These are phyloP conservation scores for Cordilura impudica DNA, from an alignment of 2,888 invertebrate species.

Conservation along the genomic window DNA sequence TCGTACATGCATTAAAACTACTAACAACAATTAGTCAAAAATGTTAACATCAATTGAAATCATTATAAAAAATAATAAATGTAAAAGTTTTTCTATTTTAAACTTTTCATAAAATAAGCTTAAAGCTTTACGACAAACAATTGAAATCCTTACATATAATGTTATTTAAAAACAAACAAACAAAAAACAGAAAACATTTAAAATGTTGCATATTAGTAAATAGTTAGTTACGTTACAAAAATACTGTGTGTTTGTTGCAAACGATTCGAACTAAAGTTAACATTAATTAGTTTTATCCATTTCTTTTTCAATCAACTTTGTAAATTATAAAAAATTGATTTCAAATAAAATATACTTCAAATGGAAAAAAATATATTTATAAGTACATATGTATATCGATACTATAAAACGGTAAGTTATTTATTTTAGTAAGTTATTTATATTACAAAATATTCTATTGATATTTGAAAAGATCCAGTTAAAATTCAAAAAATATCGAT, in stretches of 20 bases:
- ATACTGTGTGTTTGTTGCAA: constrained; percentile 22
- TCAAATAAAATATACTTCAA: too few species aligned
- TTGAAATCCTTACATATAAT: constrained; percentile 38
- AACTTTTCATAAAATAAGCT: constrained; percentile 33
- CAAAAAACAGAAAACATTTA: constrained; percentile 11
- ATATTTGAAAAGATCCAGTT: too few species aligned
- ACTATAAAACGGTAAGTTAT: too few species aligned
- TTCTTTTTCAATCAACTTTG: constrained; percentile 15
- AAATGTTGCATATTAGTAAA: constrained; percentile 37
- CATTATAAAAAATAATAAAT: constrained; percentile 18
- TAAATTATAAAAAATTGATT: constrained; percentile 13
- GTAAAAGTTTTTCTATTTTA: neutral
- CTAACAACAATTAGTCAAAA: constrained; percentile 39
- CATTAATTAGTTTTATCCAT: neutral
- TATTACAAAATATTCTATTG: too few species aligned
- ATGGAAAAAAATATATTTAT: too few species aligned
- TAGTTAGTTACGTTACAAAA: constrained; percentile 12
- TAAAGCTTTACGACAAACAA: constrained; percentile 32
- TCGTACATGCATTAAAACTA: constrained; percentile 14
- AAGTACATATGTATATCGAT: too few species aligned
- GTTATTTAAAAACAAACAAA: constrained; percentile 21
- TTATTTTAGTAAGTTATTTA: too few species aligned
- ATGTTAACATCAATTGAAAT: constrained; percentile 58
- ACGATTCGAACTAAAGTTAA: constrained; percentile 12
- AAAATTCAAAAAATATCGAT: too few species aligned